A percentile compares a stretch with the other conserved stretches of the same genome.
These are phyloP conservation scores for Gulo gulo DNA, from an alignment of 2,113 vertebrate species.

Conservation along the genomic window DNA sequence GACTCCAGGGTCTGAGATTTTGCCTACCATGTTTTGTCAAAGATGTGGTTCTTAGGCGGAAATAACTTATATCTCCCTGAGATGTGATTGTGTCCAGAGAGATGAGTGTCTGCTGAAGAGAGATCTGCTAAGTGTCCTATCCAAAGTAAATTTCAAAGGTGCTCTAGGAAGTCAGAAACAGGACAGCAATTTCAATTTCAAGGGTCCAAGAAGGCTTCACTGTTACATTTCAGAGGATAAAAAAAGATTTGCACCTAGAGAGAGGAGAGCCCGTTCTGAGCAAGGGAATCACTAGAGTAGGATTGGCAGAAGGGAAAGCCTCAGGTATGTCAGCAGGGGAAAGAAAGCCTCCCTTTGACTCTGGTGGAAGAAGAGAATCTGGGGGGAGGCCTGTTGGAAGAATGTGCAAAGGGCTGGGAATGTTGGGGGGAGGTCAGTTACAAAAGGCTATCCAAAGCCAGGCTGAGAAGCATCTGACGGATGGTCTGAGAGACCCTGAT, in stretches of 20 bases:
- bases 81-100: not conserved
- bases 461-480: not conserved
- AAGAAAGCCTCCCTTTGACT: not conserved
- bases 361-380: not conserved
- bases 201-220: not conserved
- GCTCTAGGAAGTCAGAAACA: not conserved
- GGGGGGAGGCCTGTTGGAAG: not conserved
- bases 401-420: not conserved
- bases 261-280: not conserved
- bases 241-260: not conserved
- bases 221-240: not conserved
- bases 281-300: fast-evolving
- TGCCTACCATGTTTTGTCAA: not conserved
- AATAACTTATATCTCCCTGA: not conserved
- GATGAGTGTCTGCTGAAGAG: not conserved
- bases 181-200: not conserved
- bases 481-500: not conserved
- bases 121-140: too few relatives aligned
- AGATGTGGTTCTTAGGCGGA: not conserved
- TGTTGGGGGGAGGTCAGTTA: too few relatives aligned
- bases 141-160: not conserved
- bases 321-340: not conserved
- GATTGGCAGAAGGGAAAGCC: not conserved
- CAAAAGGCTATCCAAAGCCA: not conserved
- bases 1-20: not conserved